phyloP scores from a whole-genome alignment of 2,888 invertebrate genomes.

The Zelleria hepariella region DNA sequence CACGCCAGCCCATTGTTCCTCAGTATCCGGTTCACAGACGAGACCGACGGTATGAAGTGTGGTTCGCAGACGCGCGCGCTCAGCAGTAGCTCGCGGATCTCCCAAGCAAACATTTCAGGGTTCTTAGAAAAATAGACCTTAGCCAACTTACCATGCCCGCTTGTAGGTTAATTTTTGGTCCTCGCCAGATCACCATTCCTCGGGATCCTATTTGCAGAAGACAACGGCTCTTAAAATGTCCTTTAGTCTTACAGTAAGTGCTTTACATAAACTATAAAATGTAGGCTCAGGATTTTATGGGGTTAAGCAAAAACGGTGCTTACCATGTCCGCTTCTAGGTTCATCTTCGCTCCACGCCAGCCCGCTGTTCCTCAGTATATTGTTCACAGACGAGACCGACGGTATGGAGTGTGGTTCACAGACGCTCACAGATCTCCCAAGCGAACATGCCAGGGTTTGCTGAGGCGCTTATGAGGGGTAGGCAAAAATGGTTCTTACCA shows the following conservation, averaged over 20 bases:
- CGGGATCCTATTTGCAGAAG: no score
- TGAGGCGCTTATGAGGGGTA: slow-evolving; percentile 10
- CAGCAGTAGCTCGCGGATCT: slow-evolving; percentile 91
- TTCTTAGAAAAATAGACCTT: no score
- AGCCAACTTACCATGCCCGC: no score
- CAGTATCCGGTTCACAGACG: slow-evolving; percentile 93
- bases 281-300: no score
- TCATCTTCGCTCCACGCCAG: slow-evolving; percentile 80
- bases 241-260: no score
- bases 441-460: slow-evolving; percentile 97
- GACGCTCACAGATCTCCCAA: slow-evolving; percentile 95
- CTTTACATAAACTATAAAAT: no score
- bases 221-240: no score
- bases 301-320: no score
- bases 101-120: slow-evolving; percentile 98
- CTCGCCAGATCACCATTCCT: no score
- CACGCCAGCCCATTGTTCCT: slow-evolving; percentile 86
- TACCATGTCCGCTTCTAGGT: neutral
- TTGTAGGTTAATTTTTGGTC: no score
- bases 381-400: slow-evolving; percentile 94
- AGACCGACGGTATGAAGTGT: slow-evolving; percentile 92
- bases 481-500: no score
- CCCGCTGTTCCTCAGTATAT: slow-evolving; percentile 90
- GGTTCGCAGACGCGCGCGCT: slow-evolving; percentile 93
- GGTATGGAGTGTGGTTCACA: slow-evolving; percentile 94